Conservation (phyloP, 2,113 vertebrate species). For the Rissa tridactyla region DNA sequence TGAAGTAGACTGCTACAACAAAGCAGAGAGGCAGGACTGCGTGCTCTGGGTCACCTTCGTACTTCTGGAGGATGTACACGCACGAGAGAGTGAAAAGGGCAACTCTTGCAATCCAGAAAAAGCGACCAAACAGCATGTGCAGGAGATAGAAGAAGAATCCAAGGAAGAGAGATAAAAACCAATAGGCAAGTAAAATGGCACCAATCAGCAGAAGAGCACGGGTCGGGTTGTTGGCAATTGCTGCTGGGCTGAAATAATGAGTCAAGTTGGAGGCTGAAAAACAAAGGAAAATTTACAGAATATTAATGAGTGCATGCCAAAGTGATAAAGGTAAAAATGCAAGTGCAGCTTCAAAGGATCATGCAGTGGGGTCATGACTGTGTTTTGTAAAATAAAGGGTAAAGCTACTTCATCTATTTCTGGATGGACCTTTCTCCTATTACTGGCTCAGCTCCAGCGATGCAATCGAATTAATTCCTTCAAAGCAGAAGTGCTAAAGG, state of each 20-base stretch:
- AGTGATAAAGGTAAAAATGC: not conserved
- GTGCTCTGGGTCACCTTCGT: conserved; percentile 89
- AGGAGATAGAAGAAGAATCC: conserved; percentile 90
- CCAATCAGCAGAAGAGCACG: conserved; percentile 87
- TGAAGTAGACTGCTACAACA: conserved; percentile 93
- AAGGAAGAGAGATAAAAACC: conserved; percentile 91
- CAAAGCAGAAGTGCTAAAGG: not conserved
- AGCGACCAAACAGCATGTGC: conserved; percentile 88
- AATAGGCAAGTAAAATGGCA: conserved; percentile 83
- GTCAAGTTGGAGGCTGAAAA: conserved; percentile 87
- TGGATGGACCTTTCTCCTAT: not conserved
- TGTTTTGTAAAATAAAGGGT: not conserved
- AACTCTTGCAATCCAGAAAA: conserved; percentile 91
- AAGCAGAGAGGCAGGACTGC: conserved; percentile 90
- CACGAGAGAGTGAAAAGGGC: conserved; percentile 90
- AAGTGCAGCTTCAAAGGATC: not conserved
- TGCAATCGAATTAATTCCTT: not conserved
- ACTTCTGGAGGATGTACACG: conserved; percentile 95
- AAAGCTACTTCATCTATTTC: not conserved
- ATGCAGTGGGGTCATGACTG: not conserved
- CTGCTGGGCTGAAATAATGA: conserved; percentile 89
- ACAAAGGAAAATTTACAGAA: not conserved
- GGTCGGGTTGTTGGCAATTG: conserved; percentile 78
- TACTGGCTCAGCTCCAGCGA: not conserved
- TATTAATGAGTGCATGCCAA: not conserved